Conservation (phyloP, 1,140 invertebrate genomes). For the Brachionus plicatilis region DNA sequence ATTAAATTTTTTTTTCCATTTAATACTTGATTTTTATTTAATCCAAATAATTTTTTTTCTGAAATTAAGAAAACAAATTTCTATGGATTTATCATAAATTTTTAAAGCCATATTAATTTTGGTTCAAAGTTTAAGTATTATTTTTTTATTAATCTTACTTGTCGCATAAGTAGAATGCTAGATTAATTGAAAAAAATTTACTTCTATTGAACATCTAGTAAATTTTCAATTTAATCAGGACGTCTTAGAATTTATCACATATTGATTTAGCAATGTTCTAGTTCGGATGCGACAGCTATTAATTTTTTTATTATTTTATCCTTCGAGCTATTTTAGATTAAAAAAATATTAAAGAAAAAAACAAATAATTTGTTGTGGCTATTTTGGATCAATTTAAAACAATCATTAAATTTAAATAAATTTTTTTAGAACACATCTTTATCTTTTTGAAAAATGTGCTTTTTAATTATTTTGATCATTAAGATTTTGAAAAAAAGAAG, state of each 20-base stretch:
- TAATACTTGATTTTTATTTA: background rate
- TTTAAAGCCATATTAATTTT: conserved; percentile 5
- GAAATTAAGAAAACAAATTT: background rate
- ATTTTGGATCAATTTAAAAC: background rate
- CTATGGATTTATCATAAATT: background rate
- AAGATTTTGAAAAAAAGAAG: background rate
- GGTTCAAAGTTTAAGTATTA: background rate
- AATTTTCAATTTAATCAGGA: background rate
- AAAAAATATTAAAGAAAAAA: background rate
- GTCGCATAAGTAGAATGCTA: background rate
- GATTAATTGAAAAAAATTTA: background rate
- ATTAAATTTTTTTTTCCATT: background rate
- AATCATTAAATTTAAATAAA: background rate
- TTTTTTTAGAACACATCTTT: background rate
- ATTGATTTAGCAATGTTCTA: background rate
- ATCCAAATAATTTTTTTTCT: background rate
- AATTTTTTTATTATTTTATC: background rate
- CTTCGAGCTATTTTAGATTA: background rate
- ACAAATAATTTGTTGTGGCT: background rate
- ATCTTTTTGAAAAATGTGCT: background rate
- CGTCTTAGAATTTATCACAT: background rate
- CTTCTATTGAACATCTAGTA: background rate
- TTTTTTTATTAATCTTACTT: background rate
- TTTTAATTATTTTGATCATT: background rate
- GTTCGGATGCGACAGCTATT: background rate